Evolutionary conservation across 2,113 vertebrate genomes (phyloP).

Genomic region (Rissa tridactyla): DNA sequence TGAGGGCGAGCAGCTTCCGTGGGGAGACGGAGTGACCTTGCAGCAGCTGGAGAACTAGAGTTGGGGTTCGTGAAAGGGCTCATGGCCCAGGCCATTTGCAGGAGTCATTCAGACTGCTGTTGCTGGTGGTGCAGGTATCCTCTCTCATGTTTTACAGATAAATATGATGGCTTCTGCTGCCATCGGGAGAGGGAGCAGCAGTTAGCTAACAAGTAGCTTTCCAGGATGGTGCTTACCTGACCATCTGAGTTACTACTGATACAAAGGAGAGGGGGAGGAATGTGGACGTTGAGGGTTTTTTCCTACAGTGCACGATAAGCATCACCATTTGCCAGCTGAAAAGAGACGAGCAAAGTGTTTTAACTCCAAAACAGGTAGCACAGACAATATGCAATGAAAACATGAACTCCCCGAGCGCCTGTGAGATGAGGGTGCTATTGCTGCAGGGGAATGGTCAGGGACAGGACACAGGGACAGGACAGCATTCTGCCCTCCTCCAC

Average conservation of each 20-base stretch:
- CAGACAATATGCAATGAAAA: not conserved
- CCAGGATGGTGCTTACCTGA: not conserved
- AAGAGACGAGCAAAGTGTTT: not conserved
- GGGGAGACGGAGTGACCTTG: not conserved
- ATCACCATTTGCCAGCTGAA: not conserved
- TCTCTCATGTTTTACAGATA: not conserved
- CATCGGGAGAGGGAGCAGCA: not conserved
- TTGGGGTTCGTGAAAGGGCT: not conserved
- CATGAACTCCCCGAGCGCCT: fast-evolving
- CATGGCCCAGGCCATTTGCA: fast-evolving
- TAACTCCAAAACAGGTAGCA: not conserved
- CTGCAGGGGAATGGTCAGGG: too few relatives aligned
- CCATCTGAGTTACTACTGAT: not conserved
- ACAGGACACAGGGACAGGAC: not conserved
- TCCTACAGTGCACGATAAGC: not conserved
- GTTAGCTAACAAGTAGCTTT: not conserved
- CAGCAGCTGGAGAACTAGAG: not conserved
- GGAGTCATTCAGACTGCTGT: not conserved
- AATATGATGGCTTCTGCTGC: not conserved
- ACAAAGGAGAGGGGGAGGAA: not conserved
- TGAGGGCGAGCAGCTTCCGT: fast-evolving
- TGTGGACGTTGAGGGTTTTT: fast-evolving
- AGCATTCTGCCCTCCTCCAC: not conserved
- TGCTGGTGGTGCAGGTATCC: not conserved
- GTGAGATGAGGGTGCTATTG: not conserved